Evolutionary conservation across 2,113 vertebrate genomes (phyloP).

Genomic region (Xyrauchen texanus): DNA sequence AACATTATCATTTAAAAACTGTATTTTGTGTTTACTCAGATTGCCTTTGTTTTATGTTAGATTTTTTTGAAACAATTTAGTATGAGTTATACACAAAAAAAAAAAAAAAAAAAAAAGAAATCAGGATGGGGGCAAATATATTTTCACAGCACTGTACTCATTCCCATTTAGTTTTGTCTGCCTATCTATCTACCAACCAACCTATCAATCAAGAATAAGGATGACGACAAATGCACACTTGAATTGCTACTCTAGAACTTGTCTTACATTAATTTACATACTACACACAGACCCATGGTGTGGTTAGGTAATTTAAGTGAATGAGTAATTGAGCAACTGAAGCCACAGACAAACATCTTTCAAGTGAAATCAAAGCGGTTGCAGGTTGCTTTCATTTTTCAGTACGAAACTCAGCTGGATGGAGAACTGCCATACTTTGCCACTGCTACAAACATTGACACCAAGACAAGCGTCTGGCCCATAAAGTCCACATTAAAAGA

Average conservation of each 20-base stretch:
- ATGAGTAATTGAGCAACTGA: constrained; percentile 13
- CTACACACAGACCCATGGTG: constrained; percentile 25
- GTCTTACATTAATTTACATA: not conserved
- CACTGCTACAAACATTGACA: not conserved
- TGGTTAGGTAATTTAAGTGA: constrained; percentile 6
- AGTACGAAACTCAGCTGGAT: not conserved
- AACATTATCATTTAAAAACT: too few species aligned
- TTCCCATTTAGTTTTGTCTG: too few species aligned
- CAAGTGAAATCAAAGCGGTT: not conserved
- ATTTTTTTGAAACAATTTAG: too few species aligned
- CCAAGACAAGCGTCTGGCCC: constrained; percentile 40
- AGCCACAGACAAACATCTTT: constrained; percentile 11
- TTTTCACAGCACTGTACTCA: too few species aligned
- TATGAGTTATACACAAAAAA: too few species aligned
- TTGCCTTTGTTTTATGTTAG: too few species aligned
- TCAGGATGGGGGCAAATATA: too few species aligned
- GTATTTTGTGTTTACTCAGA: too few species aligned
- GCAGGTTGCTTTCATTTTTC: not conserved
- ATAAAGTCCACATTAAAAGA: constrained; percentile 25
- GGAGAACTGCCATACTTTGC: not conserved
- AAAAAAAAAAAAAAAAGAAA: too few species aligned
- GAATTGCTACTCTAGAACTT: not conserved
- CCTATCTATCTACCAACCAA: too few species aligned
- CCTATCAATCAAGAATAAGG: not conserved
- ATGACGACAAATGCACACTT: not conserved